Evolutionary conservation across 2,888 invertebrate genomes (phyloP).

Genomic region (Camponotus fellah): DNA sequence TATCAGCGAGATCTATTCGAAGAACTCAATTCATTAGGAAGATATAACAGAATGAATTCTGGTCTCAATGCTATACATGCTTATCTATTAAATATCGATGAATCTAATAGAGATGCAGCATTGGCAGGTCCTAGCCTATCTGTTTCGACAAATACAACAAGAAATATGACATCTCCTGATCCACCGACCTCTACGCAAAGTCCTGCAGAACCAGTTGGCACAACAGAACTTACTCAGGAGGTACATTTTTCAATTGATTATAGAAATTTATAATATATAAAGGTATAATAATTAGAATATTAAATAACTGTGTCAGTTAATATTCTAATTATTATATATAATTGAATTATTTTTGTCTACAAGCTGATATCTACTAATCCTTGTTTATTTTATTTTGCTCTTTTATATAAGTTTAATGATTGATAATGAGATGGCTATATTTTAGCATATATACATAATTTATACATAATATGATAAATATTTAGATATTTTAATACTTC

Average conservation of each 20-base stretch:
- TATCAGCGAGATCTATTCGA: conserved; percentile 92
- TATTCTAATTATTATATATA: not conserved
- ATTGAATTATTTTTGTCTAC: not conserved
- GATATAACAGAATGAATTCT: conserved; percentile 87
- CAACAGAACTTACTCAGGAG: conserved; percentile 86
- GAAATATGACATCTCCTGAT: conserved; percentile 77
- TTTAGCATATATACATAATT: not conserved
- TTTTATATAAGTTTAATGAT: not conserved
- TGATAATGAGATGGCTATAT: not conserved
- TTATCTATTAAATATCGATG: conserved; percentile 89
- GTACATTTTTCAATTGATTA: conserved; percentile 76
- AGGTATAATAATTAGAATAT: not conserved
- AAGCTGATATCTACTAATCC: not conserved
- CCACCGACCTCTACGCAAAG: conserved; percentile 74
- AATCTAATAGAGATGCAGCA: conserved; percentile 76
- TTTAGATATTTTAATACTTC: not conserved
- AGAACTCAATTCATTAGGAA: conserved; percentile 91
- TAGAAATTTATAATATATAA: not conserved
- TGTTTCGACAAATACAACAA: conserved; percentile 71
- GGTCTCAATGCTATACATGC: conserved; percentile 88
- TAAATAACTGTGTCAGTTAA: not conserved
- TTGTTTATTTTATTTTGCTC: not conserved
- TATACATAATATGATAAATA: not conserved
- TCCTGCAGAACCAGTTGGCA: conserved; percentile 72
- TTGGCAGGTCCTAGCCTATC: conserved; percentile 78